Conservation (phyloP, 1,140 invertebrate genomes). For the Ganaspis sp. region DNA sequence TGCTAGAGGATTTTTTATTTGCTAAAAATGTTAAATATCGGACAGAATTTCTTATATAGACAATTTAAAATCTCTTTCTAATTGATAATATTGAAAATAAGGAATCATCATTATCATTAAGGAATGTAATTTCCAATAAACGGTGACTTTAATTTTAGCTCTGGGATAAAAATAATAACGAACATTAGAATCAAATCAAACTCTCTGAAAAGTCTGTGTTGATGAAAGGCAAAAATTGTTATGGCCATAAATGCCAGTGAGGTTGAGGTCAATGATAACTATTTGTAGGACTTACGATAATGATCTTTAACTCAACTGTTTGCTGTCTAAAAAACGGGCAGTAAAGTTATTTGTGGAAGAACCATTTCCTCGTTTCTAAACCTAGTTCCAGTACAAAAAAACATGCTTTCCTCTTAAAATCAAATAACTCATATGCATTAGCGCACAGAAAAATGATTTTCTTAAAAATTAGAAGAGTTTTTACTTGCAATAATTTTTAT, state of each 20-base stretch:
- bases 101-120: no score
- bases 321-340: neutral
- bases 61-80: neutral
- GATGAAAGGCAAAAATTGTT: neutral
- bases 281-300: conserved; percentile 12
- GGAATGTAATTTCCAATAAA: no score
- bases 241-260: neutral
- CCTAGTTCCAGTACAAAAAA: no score
- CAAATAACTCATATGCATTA: no score
- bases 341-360: conserved; percentile 9
- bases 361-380: conserved; percentile 11
- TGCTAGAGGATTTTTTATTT: no score
- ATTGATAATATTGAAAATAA: neutral
- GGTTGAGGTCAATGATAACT: conserved; percentile 25
- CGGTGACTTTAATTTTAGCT: neutral
- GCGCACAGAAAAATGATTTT: no score
- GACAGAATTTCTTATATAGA: no score
- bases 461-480: no score
- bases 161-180: neutral
- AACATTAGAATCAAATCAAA: conserved; percentile 3
- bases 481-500: no score
- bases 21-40: no score
- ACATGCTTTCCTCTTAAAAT: no score
- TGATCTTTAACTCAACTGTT: conserved; percentile 6
- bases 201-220: conserved; percentile 14